Evolutionary conservation across 2,113 vertebrate genomes (phyloP).

Genomic region (Channa argus): DNA sequence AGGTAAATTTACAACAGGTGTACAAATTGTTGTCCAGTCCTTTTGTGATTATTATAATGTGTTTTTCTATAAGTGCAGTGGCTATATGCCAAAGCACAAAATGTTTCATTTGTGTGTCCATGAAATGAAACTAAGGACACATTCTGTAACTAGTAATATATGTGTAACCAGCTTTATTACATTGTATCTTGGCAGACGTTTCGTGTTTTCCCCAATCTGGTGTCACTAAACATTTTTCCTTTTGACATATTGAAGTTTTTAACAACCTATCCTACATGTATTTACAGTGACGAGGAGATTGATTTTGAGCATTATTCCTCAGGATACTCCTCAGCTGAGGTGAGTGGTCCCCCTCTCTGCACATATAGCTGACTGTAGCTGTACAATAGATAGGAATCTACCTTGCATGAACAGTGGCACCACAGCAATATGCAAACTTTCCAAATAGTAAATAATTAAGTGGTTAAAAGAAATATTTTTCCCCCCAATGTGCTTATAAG

Average conservation of each 20-base stretch:
- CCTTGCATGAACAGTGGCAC: no score
- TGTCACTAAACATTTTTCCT: neutral
- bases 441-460: no score
- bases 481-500: no score
- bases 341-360: constrained; percentile 73
- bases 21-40: neutral
- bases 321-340: constrained; percentile 98
- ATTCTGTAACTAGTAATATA: neutral
- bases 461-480: no score
- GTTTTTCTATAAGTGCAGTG: no score
- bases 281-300: constrained; percentile 90
- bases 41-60: no score
- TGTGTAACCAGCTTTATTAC: no score
- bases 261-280: constrained; percentile 37
- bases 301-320: constrained; percentile 95
- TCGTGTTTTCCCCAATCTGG: neutral
- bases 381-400: no score
- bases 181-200: neutral
- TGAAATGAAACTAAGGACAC: no score
- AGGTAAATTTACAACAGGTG: constrained; percentile 82
- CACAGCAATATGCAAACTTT: no score
- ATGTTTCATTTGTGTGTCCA: no score
- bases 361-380: neutral
- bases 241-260: neutral
- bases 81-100: no score